phyloP scores from a whole-genome alignment of 2,888 invertebrate genomes.

The Philhelius pedissequus region DNA sequence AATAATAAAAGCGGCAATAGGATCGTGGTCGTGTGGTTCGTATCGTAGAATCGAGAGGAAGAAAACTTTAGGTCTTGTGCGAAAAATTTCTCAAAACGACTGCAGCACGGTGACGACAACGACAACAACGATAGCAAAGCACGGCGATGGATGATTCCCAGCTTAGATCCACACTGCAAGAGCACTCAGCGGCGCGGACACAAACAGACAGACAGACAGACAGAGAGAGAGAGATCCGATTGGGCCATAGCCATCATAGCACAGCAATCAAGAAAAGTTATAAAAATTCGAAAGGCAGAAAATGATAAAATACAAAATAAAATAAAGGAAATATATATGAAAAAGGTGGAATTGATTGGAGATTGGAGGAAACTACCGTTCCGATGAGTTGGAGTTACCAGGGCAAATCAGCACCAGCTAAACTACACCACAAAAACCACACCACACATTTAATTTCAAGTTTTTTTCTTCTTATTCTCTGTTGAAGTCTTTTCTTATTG shows the following conservation, averaged over 20 bases:
- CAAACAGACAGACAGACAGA: slow-evolving; percentile 9
- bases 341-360: slow-evolving; percentile 52
- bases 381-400: slow-evolving; percentile 68
- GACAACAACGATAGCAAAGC: slow-evolving; percentile 20
- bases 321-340: slow-evolving; percentile 14
- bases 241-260: not conserved
- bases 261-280: slow-evolving; percentile 40
- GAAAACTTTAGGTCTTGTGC: slow-evolving; percentile 48
- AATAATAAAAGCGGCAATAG: not conserved
- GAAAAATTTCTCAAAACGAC: slow-evolving; percentile 53
- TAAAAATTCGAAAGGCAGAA: slow-evolving; percentile 61
- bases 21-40: not conserved
- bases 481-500: slow-evolving; percentile 29
- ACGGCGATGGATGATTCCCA: slow-evolving; percentile 10
- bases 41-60: not conserved
- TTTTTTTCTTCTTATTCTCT: slow-evolving; percentile 27
- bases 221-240: not conserved
- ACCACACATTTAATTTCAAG: slow-evolving; percentile 39
- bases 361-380: slow-evolving; percentile 62
- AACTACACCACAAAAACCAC: not conserved
- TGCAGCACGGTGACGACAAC: slow-evolving; percentile 29
- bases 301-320: slow-evolving; percentile 33
- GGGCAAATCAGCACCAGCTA: slow-evolving; percentile 39
- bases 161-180: slow-evolving; percentile 4
- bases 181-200: slow-evolving; percentile 18